Evolutionary conservation across 2,797 vertebrate species (phyloP).

Genomic region (Lagodon rhomboides): DNA sequence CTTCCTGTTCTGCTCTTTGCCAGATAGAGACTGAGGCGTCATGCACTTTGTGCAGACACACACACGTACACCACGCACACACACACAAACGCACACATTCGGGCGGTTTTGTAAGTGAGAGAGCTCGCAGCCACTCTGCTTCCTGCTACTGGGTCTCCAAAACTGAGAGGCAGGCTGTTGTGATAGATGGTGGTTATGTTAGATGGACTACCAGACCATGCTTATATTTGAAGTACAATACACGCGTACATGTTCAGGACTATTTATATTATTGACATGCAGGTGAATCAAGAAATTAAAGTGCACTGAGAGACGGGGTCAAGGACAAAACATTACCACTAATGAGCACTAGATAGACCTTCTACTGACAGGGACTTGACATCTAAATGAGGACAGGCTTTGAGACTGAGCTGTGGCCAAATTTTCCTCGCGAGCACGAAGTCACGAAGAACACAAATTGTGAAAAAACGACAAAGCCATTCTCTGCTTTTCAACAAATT

Average conservation of each 20-base stretch:
- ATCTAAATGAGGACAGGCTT: not conserved
- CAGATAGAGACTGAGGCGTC: constrained; percentile 72
- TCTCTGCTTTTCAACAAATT: not conserved
- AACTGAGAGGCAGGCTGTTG: constrained; percentile 54
- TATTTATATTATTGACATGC: not conserved
- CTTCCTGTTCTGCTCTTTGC: constrained; percentile 81
- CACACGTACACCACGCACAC: constrained; percentile 35
- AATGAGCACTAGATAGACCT: not conserved
- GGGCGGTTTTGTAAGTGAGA: constrained; percentile 72
- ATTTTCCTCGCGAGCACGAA: not conserved
- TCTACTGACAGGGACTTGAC: not conserved
- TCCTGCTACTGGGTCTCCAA: constrained; percentile 69
- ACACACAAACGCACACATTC: constrained; percentile 25
- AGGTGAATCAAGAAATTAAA: not conserved
- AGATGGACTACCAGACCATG: constrained; percentile 10
- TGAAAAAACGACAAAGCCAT: not conserved
- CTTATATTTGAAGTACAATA: not conserved
- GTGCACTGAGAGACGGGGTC: not conserved
- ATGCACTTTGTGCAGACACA: constrained; percentile 66
- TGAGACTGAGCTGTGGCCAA: not conserved
- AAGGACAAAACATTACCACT: not conserved
- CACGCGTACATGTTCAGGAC: not conserved
- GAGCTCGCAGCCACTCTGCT: constrained; percentile 69
- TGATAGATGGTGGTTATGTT: constrained; percentile 28
- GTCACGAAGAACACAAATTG: not conserved